These are phyloP conservation scores for Siderastrea radians DNA, from an alignment of 92 coral and sea anemone species.

Conservation along the genomic window DNA sequence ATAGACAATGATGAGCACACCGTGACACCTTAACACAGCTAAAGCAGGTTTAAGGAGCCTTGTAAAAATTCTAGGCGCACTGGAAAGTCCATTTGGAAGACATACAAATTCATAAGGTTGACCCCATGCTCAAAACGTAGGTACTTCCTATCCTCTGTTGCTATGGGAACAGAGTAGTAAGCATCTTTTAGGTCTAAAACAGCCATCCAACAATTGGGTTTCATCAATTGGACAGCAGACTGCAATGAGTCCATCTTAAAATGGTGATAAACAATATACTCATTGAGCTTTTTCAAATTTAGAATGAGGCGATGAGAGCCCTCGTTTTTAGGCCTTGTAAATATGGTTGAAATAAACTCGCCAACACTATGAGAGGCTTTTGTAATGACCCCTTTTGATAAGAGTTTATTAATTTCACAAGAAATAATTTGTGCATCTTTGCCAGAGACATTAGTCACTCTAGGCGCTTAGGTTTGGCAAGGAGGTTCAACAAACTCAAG, in stretches of 20 bases:
- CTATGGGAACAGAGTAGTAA: conserved; percentile 56
- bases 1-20: conserved; percentile 44
- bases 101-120: conserved; percentile 70
- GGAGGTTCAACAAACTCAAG: neutral
- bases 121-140: conserved; percentile 47
- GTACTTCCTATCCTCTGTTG: conserved; percentile 40
- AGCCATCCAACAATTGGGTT: conserved; percentile 67
- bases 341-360: conserved; percentile 35
- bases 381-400: conserved; percentile 7
- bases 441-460: neutral
- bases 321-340: conserved; percentile 14
- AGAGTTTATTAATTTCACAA: conserved; percentile 1
- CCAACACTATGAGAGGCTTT: neutral
- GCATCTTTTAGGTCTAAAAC: conserved; percentile 58
- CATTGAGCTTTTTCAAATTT: too few species aligned
- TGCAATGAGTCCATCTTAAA: conserved; percentile 64
- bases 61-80: conserved; percentile 63
- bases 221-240: conserved; percentile 29
- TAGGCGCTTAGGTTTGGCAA: neutral
- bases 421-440: neutral
- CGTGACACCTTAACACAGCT: conserved; percentile 39
- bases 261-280: conserved; percentile 51
- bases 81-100: conserved; percentile 70
- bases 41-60: conserved; percentile 58
- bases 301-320: neutral